These are phyloP conservation scores for Acleris cristana DNA, from an alignment of 2,888 invertebrate genomes.

Conservation along the genomic window DNA sequence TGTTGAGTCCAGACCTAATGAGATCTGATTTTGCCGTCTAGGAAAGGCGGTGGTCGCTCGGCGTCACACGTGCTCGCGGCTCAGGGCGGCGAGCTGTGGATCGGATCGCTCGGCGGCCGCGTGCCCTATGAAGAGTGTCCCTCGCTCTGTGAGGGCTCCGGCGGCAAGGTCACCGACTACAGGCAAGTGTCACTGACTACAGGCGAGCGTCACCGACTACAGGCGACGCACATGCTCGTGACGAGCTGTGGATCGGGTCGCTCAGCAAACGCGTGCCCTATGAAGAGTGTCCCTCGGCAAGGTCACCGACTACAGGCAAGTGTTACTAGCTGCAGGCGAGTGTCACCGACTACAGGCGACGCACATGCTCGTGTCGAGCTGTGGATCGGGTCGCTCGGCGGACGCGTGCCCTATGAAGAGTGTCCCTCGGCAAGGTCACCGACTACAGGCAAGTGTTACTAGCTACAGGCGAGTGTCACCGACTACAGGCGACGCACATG, in stretches of 20 bases:
- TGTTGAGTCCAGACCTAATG: too few relatives aligned
- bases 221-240: slow-evolving; percentile 94
- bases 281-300: slow-evolving; percentile 97
- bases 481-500: too few relatives aligned
- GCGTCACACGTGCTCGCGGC: slow-evolving; percentile 96
- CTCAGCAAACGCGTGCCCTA: slow-evolving; percentile 93
- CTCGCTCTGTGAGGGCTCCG: slow-evolving; percentile 96
- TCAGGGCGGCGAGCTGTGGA: slow-evolving; percentile 97
- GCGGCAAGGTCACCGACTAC: slow-evolving; percentile 97
- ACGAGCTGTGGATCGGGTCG: slow-evolving; percentile 97
- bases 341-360: too few relatives aligned
- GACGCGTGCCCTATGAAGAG: too few relatives aligned
- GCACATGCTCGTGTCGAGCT: too few relatives aligned
- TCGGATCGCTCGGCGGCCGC: slow-evolving; percentile 94
- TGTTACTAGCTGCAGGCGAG: too few relatives aligned
- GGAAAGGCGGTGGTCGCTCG: slow-evolving; percentile 92
- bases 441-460: too few relatives aligned
- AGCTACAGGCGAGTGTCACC: too few relatives aligned
- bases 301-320: slow-evolving; percentile 97
- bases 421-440: too few relatives aligned
- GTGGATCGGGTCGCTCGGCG: too few relatives aligned
- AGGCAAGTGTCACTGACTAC: slow-evolving; percentile 61
- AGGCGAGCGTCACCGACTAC: too few relatives aligned
- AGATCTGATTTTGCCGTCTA: slow-evolving; percentile 39
- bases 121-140: slow-evolving; percentile 97